Evolutionary conservation across 2,113 vertebrate species (phyloP), one percentile per base, ranked within the genome.

Genomic region (Piaya cayana): DNA sequence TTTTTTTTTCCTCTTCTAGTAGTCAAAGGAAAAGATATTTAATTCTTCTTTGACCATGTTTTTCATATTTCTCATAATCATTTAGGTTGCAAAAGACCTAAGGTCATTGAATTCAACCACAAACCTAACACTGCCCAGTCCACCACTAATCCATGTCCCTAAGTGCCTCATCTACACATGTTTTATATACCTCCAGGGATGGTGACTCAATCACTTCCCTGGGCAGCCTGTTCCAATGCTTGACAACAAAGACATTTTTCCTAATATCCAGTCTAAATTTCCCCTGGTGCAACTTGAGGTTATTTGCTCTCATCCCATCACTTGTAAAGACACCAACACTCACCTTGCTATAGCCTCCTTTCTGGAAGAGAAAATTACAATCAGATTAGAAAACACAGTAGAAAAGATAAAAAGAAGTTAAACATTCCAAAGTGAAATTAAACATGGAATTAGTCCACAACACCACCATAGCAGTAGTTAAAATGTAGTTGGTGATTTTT

Each of bases 401-500:
- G 18, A 52, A 77, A 80, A 6, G 34, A 2, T 36, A 82, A 32
- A 34, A 69, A 62, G 42, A 69, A 77, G 34, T 42, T 59, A 59
- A 45, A 7, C 77, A 67, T 82, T 93, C 70, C 37, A 89, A 93
- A 94, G 81, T 85, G 78, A 93, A 72, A 83, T 86, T 95, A 86
- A 91, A 89, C 64, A 80, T 43, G 65, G 76, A 90, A 64, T 94
- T 7, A 55, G 91, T 32, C 37, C 58, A 80, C 37, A 30, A 49
- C 50, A 49, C 94, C 74, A 88, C 52, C 92, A 83, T 22, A 86
- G 32, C 62, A 92, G n/a, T 64, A 95, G 34, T 34, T 80, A 88
- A 93, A 81, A 95, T 34, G 80, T 82, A 91, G 75, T 72, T 78
- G 81, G 92, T 80, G 45, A 84, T 72, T 78, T 90, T 92, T 84